Conservation (phyloP, 2,113 vertebrate genomes). For the Pterocles gutturalis region DNA sequence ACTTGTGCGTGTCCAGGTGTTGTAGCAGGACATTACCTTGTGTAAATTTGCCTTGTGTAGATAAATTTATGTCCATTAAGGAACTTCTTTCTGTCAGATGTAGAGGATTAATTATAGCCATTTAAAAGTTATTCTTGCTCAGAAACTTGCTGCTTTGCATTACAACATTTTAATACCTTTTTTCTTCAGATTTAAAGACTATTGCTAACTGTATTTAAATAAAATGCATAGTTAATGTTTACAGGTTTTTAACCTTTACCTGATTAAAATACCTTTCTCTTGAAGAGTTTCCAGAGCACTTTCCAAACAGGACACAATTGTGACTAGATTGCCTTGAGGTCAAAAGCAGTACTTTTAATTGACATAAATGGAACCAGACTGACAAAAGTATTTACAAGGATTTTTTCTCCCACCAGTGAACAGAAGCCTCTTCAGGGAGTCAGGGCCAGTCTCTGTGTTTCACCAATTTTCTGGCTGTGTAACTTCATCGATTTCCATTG, state of each 20-base stretch:
- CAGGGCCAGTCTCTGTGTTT: background rate
- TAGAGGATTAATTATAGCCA: background rate
- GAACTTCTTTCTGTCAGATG: background rate
- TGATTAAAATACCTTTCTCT: background rate
- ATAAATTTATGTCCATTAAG: background rate
- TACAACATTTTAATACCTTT: background rate
- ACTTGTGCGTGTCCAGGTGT: no score
- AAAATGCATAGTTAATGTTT: background rate
- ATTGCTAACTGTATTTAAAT: background rate
- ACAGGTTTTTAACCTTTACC: background rate
- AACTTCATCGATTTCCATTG: conserved; percentile 40
- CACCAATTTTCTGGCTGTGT: conserved; percentile 37
- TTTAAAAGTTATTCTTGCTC: background rate
- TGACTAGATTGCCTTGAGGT: background rate
- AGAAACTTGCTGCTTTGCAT: background rate
- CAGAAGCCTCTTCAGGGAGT: background rate
- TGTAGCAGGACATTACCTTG: no score
- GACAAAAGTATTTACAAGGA: background rate
- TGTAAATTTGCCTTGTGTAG: background rate
- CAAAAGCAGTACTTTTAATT: background rate
- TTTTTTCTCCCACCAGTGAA: conserved; percentile 18
- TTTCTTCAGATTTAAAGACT: background rate
- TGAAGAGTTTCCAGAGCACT: background rate
- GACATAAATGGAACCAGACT: background rate
- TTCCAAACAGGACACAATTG: background rate